Percentiles rank a stretch among this genome's conserved stretches.
These are phyloP conservation scores for Euzophera pinguis DNA, from an alignment of 2,888 invertebrate species.

Conservation along the genomic window DNA sequence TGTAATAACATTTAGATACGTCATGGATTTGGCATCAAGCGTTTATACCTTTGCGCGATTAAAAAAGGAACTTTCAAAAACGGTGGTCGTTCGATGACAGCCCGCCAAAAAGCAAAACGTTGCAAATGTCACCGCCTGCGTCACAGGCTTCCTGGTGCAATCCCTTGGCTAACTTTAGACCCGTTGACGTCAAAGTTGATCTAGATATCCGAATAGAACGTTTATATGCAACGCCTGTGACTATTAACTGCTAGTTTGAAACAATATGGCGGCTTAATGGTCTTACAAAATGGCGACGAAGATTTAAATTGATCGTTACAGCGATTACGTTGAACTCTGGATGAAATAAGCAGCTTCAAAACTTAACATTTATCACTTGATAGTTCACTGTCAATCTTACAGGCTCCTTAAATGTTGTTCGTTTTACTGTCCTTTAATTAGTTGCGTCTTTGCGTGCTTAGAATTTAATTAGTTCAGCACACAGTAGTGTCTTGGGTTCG, in stretches of 20 bases:
- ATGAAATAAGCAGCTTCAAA: background rate
- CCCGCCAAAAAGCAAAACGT: conserved; percentile 17
- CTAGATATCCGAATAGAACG: conserved; percentile 44
- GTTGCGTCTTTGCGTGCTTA: too few species aligned
- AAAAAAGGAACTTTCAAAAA: background rate
- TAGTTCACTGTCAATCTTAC: too few species aligned
- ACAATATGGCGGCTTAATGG: background rate
- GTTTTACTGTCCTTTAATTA: too few species aligned
- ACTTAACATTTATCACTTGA: too few species aligned
- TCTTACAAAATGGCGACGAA: background rate
- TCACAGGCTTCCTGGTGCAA: conserved; percentile 55
- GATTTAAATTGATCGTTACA: background rate
- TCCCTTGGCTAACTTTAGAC: conserved; percentile 41
- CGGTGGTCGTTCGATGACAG: conserved; percentile 7
- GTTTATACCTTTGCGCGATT: conserved; percentile 6
- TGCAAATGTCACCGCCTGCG: conserved; percentile 50
- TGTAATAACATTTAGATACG: background rate
- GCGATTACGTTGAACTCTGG: background rate
- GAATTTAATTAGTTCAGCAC: too few species aligned
- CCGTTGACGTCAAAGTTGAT: conserved; percentile 48
- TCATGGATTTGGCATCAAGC: background rate
- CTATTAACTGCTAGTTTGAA: background rate
- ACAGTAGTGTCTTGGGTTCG: too few species aligned
- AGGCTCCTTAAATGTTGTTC: too few species aligned
- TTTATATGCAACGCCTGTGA: conserved; percentile 12